Evolutionary conservation across 2,797 vertebrate species (phyloP), one percentile per base, ranked within the genome.

Genomic region (Enteromius anoplus): DNA sequence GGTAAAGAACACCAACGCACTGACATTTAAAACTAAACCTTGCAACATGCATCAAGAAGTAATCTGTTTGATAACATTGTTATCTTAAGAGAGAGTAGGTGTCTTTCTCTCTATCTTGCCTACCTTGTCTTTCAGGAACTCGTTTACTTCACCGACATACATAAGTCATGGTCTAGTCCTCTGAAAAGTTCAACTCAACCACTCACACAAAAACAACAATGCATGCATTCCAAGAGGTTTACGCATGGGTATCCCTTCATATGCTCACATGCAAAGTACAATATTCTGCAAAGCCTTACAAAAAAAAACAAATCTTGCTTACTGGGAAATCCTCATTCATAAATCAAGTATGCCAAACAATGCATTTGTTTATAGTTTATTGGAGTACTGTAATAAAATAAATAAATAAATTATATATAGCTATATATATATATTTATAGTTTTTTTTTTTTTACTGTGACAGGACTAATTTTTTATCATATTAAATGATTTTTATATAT

Each of bases 1-100:
- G 62, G 11, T 40, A 42, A 68, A 68, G 4, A 68, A 82, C 72
- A 77, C 81, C 73, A 76, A 76, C 64, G 19, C 81, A 45, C 17
- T 82, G 81, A 82, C 71, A 82, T 82, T 76, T 76, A 65, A 75
- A 75, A 75, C 60, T 32, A 75, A 75, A 17, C 34, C 37, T 76
- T 68, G 70, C 55, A 40, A 26, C 45, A 75, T 64, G 19, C 12
- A 53, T 45, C 3, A 75, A 75, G 29, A 32, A 75, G 32, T 66
- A 45, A 68, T 82, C 62, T 1, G n/a, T 32, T 42, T 82, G 26
- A 34, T 42, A 34, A 45, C 8, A 76, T 45, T 58, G 21, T 68
- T 55, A 12, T 69, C 34, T 76, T 32, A 58, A 26, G 29, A 68
- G 7, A 69, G 34, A 47, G 14, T 10, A 45, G 1, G 4, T 55